Conservation (phyloP, 30 jellyfish, hydroid and myxozoan species). For the Sanderia malayensis region DNA sequence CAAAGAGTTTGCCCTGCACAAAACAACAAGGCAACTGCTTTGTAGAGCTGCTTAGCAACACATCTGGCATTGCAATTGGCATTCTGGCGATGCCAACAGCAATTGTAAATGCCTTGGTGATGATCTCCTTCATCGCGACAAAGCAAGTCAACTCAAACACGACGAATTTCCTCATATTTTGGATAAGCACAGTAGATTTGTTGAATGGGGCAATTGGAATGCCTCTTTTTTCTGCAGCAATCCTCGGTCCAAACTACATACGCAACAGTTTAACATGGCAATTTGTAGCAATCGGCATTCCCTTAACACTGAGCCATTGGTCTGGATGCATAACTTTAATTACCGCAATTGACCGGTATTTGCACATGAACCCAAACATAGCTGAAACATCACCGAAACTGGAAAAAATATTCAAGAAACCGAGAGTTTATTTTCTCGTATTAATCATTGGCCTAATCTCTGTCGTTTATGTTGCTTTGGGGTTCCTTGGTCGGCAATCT, state of each 20-base stretch:
- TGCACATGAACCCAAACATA: neutral
- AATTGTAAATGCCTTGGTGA: neutral
- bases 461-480: too few species aligned
- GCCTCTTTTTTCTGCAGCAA: neutral
- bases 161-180: neutral
- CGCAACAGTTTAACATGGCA: too few species aligned
- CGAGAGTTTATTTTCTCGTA: neutral
- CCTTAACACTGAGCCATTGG: neutral
- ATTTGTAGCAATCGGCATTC: too few species aligned
- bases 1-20: too few species aligned
- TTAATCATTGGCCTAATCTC: too few species aligned
- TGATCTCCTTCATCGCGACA: neutral
- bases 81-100: neutral
- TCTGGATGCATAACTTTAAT: neutral
- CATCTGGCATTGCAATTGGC: neutral
- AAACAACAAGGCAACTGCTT: too few species aligned
- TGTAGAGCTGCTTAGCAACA: too few species aligned
- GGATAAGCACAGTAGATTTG: neutral
- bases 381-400: neutral
- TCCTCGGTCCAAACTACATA: neutral
- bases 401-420: neutral
- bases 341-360: neutral
- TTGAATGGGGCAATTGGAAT: neutral
- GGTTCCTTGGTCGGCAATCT: too few species aligned
- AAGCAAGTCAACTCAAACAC: neutral